Base-by-base conservation (phyloP, 2,797 vertebrate genomes). In the Siniperca scherzeri region DNA sequence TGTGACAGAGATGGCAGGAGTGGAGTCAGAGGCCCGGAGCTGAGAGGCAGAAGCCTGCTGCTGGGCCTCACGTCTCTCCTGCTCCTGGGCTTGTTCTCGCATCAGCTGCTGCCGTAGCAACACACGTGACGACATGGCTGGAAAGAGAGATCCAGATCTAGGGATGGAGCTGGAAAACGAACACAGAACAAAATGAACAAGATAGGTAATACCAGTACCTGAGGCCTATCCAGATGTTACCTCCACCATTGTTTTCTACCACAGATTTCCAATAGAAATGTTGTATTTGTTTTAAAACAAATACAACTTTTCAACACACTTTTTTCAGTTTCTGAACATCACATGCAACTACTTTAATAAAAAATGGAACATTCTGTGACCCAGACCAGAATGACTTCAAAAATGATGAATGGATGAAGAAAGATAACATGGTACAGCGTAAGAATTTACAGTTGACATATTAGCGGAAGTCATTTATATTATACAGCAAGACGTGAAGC, bases 61-160 rank as follows among this genome's bases (percentile, higher is more conserved):
- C 89, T 95, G 96, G 56, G 96, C 96, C 90, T 98, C 97, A 2
- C 97, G 95, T 75, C 96, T 94, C 93, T 98, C 98, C 89, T 98
- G 97, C 87, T 98, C 97, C 93, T 97, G 97, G 0, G 97, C 96
- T 93, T 98, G 97, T 42, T 97, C 97, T 86, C 97, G 93, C 97
- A 98, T 98, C 81, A 98, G 95, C 96, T 98, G 97, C 94, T 98
- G 98, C 78, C 97, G 95, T 78, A 97, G 95, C 92, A 98, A 92
- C 90, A 98, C 96, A 10, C 97, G 94, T 0, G 96, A 97, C 1
- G 97, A 96, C 95, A 98, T 97, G 89, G 85, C 89, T 85, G 69
- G 69, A 22, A 80, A 70, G 36, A 17, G 11, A 3, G 57, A 40
- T 84, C 67, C 8, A 48, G 83, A 80, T 82, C 81, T 87, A 77